Percentiles rank a stretch among this genome's conserved stretches.
Conservation (phyloP, 2,888 invertebrate species). For the Eupithecia pulchellata region DNA sequence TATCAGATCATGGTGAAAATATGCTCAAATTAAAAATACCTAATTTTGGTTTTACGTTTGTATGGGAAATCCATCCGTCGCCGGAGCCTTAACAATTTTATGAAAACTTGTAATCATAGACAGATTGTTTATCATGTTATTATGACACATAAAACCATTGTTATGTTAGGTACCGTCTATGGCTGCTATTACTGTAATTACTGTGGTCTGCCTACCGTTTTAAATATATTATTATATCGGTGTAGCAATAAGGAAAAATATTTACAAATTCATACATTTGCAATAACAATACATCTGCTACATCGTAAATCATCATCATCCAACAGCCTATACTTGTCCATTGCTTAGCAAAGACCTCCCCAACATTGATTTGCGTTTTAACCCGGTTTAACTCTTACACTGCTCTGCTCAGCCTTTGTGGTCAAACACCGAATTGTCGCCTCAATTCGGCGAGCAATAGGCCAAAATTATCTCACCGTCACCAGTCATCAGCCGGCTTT, state of each 20-base stretch:
- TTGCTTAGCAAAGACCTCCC: neutral
- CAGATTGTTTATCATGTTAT: neutral
- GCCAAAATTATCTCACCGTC: neutral
- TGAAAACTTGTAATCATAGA: too few relatives aligned
- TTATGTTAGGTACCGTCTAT: neutral
- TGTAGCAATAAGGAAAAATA: conserved; percentile 1
- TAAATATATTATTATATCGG: too few relatives aligned
- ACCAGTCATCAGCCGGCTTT: neutral
- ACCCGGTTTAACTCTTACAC: too few relatives aligned
- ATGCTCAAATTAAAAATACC: too few relatives aligned
- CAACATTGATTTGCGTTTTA: too few relatives aligned
- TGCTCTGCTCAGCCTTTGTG: too few relatives aligned
- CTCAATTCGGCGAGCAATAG: neutral
- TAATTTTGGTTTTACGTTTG: too few relatives aligned
- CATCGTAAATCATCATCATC: neutral
- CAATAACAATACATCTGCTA: neutral
- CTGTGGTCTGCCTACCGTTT: neutral
- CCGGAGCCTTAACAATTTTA: too few relatives aligned
- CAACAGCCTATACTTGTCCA: neutral
- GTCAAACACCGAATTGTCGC: neutral
- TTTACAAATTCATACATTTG: neutral
- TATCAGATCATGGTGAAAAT: too few relatives aligned
- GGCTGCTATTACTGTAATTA: neutral
- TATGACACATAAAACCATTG: neutral
- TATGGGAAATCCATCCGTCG: too few relatives aligned